Base-by-base conservation (phyloP, 2,113 vertebrate species). In the Amphiprion ocellaris region DNA sequence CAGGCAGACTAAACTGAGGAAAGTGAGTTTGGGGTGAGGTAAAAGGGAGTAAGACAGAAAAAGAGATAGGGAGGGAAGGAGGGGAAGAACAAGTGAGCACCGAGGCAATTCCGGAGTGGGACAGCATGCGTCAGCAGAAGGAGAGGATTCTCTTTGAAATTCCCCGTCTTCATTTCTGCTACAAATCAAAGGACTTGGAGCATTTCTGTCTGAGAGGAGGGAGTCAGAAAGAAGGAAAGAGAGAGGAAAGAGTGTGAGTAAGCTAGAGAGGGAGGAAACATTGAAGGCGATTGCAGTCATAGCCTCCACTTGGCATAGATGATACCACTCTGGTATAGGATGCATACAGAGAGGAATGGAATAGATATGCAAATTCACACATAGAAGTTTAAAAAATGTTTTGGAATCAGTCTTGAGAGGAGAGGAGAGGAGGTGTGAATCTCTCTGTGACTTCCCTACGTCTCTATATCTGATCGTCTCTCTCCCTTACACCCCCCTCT, bases 111-210 rank as follows among this genome's bases (percentile, higher is more conserved):
- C 60, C 50, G 24, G 88, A 79, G 85, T 90, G 90, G 92, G 91
- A 88, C 87, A 84, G 79, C 41, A 77, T 84, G 84, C 84, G 78
- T 93, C 90, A 93, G 93, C 89, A 93, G 83, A 93, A 91, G 90
- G 90, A 83, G 84, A 92, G 64, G 83, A 92, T 92, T 93, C 91
- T 91, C 92, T 94, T 94, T 94, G 90, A 94, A 94, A 93, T 89
- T 87, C 85, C 83, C 81, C 88, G 89, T 91, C 90, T 92, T 93
- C 87, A 88, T 92, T 92, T 92, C 89, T 91, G 91, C 90, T 81
- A 83, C 82, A 74, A 93, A 93, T 92, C 90, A 93, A 93, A 93
- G 85, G 85, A 76, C 81, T 87, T 74, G 67, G 74, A 89, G 88
- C 89, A 73, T 82, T 87, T 90, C 88, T 89, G 88, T 88, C 85